Percentiles rank a stretch among this genome's conserved stretches.
Evolutionary conservation across 2,888 invertebrate species (phyloP).

Genomic region (Nemapogon koenigi): DNA sequence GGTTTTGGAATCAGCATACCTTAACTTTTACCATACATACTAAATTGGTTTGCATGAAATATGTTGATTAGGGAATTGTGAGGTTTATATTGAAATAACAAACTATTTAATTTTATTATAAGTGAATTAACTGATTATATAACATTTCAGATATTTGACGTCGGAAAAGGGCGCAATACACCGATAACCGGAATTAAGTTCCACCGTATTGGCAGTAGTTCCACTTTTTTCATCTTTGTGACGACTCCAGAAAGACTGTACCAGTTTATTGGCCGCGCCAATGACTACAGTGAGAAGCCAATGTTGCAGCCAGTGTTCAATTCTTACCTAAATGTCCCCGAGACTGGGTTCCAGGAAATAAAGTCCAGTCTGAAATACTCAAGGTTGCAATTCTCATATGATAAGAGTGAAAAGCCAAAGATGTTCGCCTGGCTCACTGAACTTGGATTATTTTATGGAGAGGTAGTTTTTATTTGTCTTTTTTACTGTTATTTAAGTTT

Average conservation of each 20-base stretch:
- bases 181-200: constrained; percentile 90
- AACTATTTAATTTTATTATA: too few species aligned
- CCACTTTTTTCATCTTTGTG: constrained; percentile 82
- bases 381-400: constrained; percentile 77
- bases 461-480: constrained; percentile 56
- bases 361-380: constrained; percentile 79
- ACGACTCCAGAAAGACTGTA: constrained; percentile 86
- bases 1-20: too few species aligned
- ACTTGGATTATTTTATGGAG: constrained; percentile 80
- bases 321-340: constrained; percentile 74
- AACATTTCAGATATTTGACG: constrained; percentile 78
- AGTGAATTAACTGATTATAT: too few species aligned
- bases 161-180: constrained; percentile 78
- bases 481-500: too few species aligned
- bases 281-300: constrained; percentile 76
- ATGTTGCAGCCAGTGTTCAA: constrained; percentile 82
- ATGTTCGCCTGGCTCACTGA: constrained; percentile 90
- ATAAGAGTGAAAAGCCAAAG: constrained; percentile 71
- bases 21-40: too few species aligned
- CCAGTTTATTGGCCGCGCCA: constrained; percentile 83
- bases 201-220: constrained; percentile 73
- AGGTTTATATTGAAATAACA: too few species aligned
- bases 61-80: too few species aligned
- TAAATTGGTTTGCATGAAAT: too few species aligned
- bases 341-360: constrained; percentile 74